Evolutionary conservation across 2,888 invertebrate genomes (phyloP), one percentile per base, ranked within the genome.

Genomic region (Exephanes ischioxanthus): DNA sequence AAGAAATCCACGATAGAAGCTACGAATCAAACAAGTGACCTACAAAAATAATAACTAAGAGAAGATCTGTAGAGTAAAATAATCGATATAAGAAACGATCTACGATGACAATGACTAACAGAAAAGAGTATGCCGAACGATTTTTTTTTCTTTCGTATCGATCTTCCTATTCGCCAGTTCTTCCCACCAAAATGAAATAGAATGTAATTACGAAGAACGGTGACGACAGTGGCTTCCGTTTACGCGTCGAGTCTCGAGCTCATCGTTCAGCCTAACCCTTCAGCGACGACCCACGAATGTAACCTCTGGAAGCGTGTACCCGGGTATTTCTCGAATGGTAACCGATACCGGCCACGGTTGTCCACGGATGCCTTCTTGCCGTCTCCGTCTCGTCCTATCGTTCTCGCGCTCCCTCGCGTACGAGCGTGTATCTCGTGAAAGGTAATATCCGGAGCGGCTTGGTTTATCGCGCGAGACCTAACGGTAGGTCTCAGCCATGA

Each of bases 401-500:
- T 51, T 84, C 55, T 71, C 58, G 48, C 80, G 73, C 77, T 78
- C 66, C 37, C 76, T 58, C 77, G 71, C 71, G 53, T 63, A 71
- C 63, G 61, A 63, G 51, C 71, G 73, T 80, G 75, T 83, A 58
- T 83, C 83, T 87, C 79, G 80, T 80, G 83, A 78, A 80, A 77
- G 86, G 88, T 85, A 88, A 87, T 88, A 87, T 88, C 85, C 83
- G 83, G 85, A 86, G 85, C 72, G 77, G 77, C 86, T 87, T 86
- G 86, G 87, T 90, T 91, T 91, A 91, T 91, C 89, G 89, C 87
- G 86, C 89, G 89, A 89, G 68, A 86, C 77, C 86, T 90, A 90
- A 91, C 91, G 90, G 90, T 90, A 90, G 89, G 91, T 90, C 88
- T 87, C 89, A 89, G 88, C 89, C 89, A 90, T 88, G 72, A 26